Evolutionary conservation across 2,113 vertebrate genomes (phyloP).

Genomic region (Tylochromis polylepis): DNA sequence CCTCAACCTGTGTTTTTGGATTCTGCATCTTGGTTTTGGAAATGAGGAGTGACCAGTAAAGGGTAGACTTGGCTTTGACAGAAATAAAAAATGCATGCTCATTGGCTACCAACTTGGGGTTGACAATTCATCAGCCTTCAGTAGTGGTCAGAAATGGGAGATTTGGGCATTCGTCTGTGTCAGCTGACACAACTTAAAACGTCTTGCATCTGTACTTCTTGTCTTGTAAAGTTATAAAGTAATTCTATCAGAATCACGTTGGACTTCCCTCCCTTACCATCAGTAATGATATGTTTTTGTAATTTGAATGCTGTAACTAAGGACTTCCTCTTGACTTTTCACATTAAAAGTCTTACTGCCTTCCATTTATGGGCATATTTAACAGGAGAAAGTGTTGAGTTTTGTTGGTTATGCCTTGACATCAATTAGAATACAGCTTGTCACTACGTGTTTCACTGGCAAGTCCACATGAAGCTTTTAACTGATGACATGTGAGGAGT

Average conservation of each 20-base stretch:
- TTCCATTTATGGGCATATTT: not conserved
- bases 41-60: not conserved
- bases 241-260: not conserved
- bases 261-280: not conserved
- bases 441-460: not conserved
- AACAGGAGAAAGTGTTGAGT: not conserved
- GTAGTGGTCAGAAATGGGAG: not conserved
- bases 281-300: not conserved
- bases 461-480: not conserved
- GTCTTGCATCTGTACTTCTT: not conserved
- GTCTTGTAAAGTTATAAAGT: not conserved
- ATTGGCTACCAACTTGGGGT: not conserved
- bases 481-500: not conserved
- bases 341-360: not conserved
- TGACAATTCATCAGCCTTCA: not conserved
- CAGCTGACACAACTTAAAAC: not conserved
- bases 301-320: not conserved
- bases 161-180: not conserved
- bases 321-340: not conserved
- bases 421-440: not conserved
- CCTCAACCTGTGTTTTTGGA: not conserved
- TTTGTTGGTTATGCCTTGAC: not conserved
- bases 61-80: not conserved
- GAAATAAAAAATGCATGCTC: not conserved
- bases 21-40: not conserved